Evolutionary conservation across 2,888 invertebrate species (phyloP), one percentile per base, ranked within the genome.

Genomic region (Beris morrisii): DNA sequence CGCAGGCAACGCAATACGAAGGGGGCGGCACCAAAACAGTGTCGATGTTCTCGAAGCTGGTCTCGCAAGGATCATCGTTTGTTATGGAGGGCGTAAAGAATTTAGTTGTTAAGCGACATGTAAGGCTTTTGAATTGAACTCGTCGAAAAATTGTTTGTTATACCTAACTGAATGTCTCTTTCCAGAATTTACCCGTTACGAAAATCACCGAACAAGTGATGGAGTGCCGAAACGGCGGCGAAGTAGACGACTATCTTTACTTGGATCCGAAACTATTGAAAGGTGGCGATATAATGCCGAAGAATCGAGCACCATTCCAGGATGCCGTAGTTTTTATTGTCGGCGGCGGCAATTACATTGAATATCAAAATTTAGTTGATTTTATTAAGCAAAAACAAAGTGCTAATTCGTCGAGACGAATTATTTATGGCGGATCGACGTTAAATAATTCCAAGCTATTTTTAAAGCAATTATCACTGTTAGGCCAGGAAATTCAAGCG

Each of bases 31-130:
- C 96, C 0, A 96, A 95, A 82, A 97, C 97, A 0, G 94, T 96
- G 1, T 93, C 92, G 69, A 98, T 99, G 98, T 97, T 99, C 82
- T 95, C 96, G 7, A 99, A 98, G 81, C 84, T 99, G 65, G 93
- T 99, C 74, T 93, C 93, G 7, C 96, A 97, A 78, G 97, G 97
- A 28, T 98, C 97, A 0, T 94, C 95, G 44, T 97, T 99, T 79
- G 97, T 99, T 0, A 99, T 99, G 97, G 99, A 99, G 81, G 99
- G 97, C 45, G 97, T 98, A 0, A 96, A 97, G 82, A 99, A 99
- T 84, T 87, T 99, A 74, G 98, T 98, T 15, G 94, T 99, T 7
- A 99, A 99, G 82, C 90, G 93, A 83, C 97, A 99, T 83, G 94
- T 93, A 80, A 87, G 89, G 0, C 12, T 11, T 11, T n/a, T 55